Evolutionary conservation across 1,140 invertebrate genomes (phyloP).

Genomic region (Charaxes varanes): DNA sequence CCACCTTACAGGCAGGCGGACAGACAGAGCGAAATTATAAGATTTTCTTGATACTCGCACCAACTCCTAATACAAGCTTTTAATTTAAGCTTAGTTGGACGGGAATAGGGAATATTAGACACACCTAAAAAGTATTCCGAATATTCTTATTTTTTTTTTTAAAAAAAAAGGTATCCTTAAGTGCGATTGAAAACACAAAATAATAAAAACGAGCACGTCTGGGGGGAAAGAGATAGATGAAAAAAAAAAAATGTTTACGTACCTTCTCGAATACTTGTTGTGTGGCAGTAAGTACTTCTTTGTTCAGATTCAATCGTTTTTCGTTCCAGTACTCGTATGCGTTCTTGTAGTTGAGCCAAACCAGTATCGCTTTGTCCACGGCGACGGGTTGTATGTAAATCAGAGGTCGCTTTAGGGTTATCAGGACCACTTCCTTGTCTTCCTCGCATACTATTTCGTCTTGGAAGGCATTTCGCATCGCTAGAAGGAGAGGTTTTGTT

Average conservation of each 20-base stretch:
- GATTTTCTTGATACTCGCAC: too few species aligned
- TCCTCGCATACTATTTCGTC: slow-evolving; percentile 92
- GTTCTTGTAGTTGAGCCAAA: slow-evolving; percentile 99
- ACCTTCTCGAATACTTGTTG: slow-evolving; percentile 80
- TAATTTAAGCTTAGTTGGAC: too few species aligned
- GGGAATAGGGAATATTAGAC: too few species aligned
- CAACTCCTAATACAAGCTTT: too few species aligned
- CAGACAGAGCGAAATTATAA: too few species aligned
- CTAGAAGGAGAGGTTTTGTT: too few species aligned
- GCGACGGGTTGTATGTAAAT: slow-evolving; percentile 97
- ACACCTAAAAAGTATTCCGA: too few species aligned
- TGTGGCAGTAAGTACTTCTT: slow-evolving; percentile 88
- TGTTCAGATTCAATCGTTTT: slow-evolving; percentile 90
- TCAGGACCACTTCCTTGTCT: slow-evolving; percentile 95
- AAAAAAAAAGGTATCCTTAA: neutral
- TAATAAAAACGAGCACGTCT: too few species aligned
- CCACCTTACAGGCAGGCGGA: too few species aligned
- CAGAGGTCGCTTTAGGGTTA: slow-evolving; percentile 91
- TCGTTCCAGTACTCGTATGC: slow-evolving; percentile 99
- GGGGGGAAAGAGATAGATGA: too few species aligned
- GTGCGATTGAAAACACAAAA: too few species aligned
- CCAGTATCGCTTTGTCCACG: slow-evolving; percentile 96
- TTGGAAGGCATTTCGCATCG: slow-evolving; percentile 87
- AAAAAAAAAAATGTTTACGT: neutral
- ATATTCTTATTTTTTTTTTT: too few species aligned